Evolutionary conservation across 2,797 vertebrate species (phyloP), one percentile per base, ranked within the genome.

Genomic region (Phrynocephalus forsythii): DNA sequence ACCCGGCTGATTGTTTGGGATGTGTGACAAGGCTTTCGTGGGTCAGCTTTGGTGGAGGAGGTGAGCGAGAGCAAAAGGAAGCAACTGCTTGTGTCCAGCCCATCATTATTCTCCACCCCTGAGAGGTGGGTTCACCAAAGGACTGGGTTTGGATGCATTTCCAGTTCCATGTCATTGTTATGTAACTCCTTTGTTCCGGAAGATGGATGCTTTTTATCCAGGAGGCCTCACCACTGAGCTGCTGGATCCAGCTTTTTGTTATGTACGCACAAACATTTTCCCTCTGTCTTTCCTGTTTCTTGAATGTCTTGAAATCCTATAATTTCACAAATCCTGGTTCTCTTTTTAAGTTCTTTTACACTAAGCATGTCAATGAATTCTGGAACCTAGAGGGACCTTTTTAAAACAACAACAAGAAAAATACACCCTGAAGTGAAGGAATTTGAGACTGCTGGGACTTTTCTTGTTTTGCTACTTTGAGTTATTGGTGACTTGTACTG

Each of bases 61-160:
- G 30, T 4, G 28, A 11, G 24, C 50, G 38, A 56, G 66, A 20
- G 0, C 0, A 80, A 78, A 50, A 15, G 86, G 86, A 85, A 79
- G 73, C 81, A 72, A 87, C 89, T 87, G 89, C 6, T 84, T 30
- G n/a, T n/a, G 48, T 38, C n/a, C 52, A 11, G 77, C 28, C 38
- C 24, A 38, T 26, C 48, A 33, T 22, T 24, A 38, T 10, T 33
- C 52, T 5, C 71, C 79, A 73, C 52, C 68, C 15, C 30, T 44
- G 16, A n/a, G 78, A 90, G 82, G 82, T 81, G 15, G 87, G 79
- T 81, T 81, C 67, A 81, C 78, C 69, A 85, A 81, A 80, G 78
- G 87, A 85, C 83, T 85, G 67, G 52, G 89, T 81, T 87, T 72
- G 72, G 24, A 60, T 68, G 79, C 66, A 16, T 52, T 90, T 90